These are phyloP conservation scores for Caranx ignobilis DNA, from an alignment of 2,113 vertebrate species.

Conservation along the genomic window DNA sequence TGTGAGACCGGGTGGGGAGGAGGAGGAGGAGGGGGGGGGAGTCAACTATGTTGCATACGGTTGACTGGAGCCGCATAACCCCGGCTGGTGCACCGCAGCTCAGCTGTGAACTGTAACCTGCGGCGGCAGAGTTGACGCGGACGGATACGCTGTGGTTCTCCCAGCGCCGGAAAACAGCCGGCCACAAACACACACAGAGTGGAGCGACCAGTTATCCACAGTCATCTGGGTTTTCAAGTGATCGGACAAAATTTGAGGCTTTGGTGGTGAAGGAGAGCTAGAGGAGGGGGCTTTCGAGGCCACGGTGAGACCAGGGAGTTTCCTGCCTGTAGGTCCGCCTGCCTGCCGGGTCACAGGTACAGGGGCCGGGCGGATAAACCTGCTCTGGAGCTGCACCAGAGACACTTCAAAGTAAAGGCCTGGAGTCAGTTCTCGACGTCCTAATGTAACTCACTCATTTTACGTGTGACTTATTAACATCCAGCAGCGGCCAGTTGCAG, in stretches of 20 bases:
- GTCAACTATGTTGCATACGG: conserved; percentile 54
- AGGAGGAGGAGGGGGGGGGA: conserved; percentile 47
- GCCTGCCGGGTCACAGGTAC: conserved; percentile 66
- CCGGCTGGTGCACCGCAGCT: conserved; percentile 57
- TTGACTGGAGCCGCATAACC: conserved; percentile 55
- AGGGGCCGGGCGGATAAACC: conserved; percentile 21
- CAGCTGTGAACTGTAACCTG: conserved; percentile 64
- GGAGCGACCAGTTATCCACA: background rate
- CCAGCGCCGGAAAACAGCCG: background rate
- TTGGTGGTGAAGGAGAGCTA: background rate
- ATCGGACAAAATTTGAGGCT: background rate
- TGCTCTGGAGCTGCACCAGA: conserved; percentile 16
- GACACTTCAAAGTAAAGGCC: background rate
- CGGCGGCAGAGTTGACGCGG: conserved; percentile 52
- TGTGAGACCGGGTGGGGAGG: conserved; percentile 31
- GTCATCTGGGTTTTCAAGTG: background rate
- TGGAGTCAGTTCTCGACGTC: too few species aligned
- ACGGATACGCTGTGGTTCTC: conserved; percentile 16
- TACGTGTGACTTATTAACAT: background rate
- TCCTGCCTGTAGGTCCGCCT: conserved; percentile 67
- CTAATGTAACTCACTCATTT: background rate
- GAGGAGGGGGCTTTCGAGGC: conserved; percentile 60
- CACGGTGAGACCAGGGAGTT: conserved; percentile 76
- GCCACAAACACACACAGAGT: background rate
- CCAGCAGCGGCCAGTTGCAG: background rate